Base-by-base conservation (phyloP, 2,113 vertebrate genomes). In the Centrocercus urophasianus region DNA sequence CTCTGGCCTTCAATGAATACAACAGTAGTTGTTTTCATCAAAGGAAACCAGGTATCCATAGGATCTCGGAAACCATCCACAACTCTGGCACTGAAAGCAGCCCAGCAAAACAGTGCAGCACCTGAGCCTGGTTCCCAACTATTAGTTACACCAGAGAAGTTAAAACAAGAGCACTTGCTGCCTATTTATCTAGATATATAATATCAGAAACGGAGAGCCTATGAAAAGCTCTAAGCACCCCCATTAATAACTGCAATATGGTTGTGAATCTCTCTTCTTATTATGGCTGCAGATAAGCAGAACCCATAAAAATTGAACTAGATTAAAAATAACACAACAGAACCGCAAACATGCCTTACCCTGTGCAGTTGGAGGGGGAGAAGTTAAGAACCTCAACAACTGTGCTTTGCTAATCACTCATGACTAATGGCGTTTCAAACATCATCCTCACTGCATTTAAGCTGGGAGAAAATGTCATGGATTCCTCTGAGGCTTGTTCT, bases 401-500 rank as follows among this genome's bases (percentile, higher is more conserved):
- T 66, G 92, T 90, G 95, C 88, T 93, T 84, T 88, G 80, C 92
- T 96, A 96, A 95, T 96, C 88, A 88, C 77, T 94, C 94, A 95
- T 95, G 95, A 96, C 92, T 95, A 96, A 95, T 81, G 80, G 86
- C 0, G n/a, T 95, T 95, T 95, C 95, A 91, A 91, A 94, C 91
- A 90, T 79, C 91, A 78, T 95, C 88, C 69, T 81, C 83, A 75
- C 83, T 93, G 93, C 80, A 78, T 95, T 94, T 94, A 83, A 91
- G 91, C 83, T 0, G 7, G 83, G 88, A 11, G 1, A 95, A 95
- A 96, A 96, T 92, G 95, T 92, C 94, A 96, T 4, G 64, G 75
- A 93, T 93, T 93, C 93, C 94, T 96, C 87, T 80, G 94, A 95
- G 96, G 94, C 95, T 95, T 83, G 81, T 85, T 92, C 83, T 89